Evolutionary conservation across 1,140 invertebrate species (phyloP).

Genomic region (Caenorhabditis briggsae): DNA sequence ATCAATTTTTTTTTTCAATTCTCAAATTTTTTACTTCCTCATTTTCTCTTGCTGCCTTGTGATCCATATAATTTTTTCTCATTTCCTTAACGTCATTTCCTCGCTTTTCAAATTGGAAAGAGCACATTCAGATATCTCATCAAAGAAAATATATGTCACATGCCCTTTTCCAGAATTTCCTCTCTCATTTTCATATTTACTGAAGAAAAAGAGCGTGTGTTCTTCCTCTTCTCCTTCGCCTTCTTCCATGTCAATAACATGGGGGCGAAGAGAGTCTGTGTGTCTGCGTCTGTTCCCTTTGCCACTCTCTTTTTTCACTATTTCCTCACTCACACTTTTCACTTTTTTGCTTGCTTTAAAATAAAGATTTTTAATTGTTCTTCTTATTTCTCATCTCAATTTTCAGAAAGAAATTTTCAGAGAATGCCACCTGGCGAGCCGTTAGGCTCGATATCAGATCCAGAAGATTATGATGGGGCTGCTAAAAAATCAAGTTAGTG

Average conservation of each 20-base stretch:
- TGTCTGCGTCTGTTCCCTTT: not conserved
- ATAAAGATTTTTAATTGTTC: not conserved
- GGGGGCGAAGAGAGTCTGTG: not conserved
- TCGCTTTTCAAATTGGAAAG: too few species aligned
- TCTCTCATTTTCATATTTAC: not conserved
- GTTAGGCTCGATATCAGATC: not conserved
- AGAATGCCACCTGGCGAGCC: constrained; percentile 41
- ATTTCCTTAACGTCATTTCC: too few species aligned
- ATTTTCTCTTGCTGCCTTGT: too few species aligned
- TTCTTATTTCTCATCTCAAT: not conserved
- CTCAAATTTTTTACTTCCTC: too few species aligned
- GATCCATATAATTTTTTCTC: too few species aligned
- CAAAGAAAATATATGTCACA: not conserved
- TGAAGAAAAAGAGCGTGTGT: too few species aligned
- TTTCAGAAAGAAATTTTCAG: too few species aligned
- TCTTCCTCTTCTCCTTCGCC: not conserved
- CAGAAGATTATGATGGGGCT: not conserved
- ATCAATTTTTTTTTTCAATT: too few species aligned
- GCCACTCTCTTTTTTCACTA: not conserved
- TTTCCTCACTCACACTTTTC: not conserved
- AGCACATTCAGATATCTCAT: too few species aligned
- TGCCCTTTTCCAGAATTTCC: not conserved
- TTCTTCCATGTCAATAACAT: not conserved
- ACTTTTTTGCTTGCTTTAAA: not conserved
- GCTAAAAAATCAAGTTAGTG: not conserved